These are phyloP conservation scores for Crepidodera aurea DNA, from an alignment of 2,888 invertebrate genomes.

Conservation along the genomic window DNA sequence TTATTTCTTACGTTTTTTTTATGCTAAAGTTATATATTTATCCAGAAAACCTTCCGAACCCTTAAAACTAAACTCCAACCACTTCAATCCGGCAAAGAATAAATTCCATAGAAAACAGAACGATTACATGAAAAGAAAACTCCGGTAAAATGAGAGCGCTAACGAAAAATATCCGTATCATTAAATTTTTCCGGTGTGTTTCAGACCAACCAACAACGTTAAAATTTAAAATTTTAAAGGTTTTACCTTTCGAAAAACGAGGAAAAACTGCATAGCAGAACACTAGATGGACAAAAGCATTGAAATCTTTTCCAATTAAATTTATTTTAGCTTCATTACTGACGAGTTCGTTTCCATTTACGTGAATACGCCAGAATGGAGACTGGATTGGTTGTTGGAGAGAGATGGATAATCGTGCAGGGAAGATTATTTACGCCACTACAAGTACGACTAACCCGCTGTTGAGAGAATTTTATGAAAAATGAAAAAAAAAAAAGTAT, in stretches of 20 bases:
- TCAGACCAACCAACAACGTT: constrained; percentile 29
- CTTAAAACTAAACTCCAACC: constrained; percentile 10
- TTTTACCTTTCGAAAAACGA: constrained; percentile 34
- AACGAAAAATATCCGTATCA: constrained; percentile 34
- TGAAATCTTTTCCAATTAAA: constrained; percentile 53
- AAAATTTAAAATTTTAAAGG: constrained; percentile 42
- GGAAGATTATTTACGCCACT: constrained; percentile 52
- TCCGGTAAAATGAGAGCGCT: constrained; percentile 11
- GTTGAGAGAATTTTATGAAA: background rate
- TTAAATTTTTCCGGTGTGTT: constrained; percentile 38
- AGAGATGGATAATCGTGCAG: constrained; percentile 45
- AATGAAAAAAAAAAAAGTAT: constrained; percentile 4
- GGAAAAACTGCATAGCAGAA: constrained; percentile 38
- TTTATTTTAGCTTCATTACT: constrained; percentile 53
- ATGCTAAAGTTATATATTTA: too few species aligned
- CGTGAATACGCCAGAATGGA: constrained; percentile 28
- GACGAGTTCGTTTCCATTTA: constrained; percentile 53
- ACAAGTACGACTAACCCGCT: constrained; percentile 47
- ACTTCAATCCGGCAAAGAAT: background rate
- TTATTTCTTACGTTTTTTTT: too few species aligned
- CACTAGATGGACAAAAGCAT: constrained; percentile 45
- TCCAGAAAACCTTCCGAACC: background rate
- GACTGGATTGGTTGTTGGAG: constrained; percentile 2
- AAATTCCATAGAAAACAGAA: background rate
- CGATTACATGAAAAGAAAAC: constrained; percentile 9